phyloP scores from a whole-genome alignment of 2,888 invertebrate genomes.

The Eubasilissa splendida region DNA sequence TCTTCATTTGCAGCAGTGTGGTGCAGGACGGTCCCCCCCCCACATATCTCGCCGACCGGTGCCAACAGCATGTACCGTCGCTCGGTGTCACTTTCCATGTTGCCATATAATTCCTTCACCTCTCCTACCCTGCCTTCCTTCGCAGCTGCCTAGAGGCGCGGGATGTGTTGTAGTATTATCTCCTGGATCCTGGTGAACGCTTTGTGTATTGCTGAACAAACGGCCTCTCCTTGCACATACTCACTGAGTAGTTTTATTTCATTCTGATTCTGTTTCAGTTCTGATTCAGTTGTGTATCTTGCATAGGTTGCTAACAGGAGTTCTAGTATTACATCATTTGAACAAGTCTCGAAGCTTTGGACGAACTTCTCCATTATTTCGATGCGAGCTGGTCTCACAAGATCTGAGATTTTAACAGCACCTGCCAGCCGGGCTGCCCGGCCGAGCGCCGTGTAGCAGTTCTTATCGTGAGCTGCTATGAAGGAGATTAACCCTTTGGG shows the following conservation, averaged over 20 bases:
- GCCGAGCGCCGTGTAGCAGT: background rate
- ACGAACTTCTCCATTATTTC: background rate
- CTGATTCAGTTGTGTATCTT: no score
- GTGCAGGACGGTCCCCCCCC: background rate
- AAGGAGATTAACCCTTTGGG: background rate
- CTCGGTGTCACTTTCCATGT: no score
- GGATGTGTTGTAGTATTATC: no score
- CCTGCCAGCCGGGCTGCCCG: background rate
- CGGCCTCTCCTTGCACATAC: no score
- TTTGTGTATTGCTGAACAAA: no score
- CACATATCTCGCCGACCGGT: background rate
- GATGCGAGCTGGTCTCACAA: no score
- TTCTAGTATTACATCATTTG: background rate
- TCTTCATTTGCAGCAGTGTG: background rate
- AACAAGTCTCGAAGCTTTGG: background rate
- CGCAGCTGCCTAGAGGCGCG: no score
- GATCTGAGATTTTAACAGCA: no score
- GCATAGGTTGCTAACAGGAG: background rate
- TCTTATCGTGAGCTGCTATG: background rate
- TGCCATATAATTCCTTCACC: no score
- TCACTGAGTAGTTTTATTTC: no score
- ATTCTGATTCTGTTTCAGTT: background rate
- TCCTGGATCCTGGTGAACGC: no score
- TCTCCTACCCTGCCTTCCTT: no score
- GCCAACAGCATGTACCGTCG: background rate